Base-by-base conservation (phyloP, 2,113 vertebrate species). In the Lepidothrix coronata region DNA sequence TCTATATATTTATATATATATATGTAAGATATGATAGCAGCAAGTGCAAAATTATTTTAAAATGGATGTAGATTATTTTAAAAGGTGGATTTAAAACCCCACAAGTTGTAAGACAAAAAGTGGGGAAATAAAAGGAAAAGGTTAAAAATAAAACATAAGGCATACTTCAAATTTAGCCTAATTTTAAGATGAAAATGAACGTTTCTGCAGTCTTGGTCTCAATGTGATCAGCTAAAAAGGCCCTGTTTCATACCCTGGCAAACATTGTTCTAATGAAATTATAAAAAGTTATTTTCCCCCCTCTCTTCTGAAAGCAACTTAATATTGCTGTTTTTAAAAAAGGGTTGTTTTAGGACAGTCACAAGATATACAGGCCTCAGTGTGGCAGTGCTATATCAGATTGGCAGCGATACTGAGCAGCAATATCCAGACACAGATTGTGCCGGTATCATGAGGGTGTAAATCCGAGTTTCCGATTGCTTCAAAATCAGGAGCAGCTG, bases 361-460 rank as follows among this genome's bases (percentile, higher is more conserved):
- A 82, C 41, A 37, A 73, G 93, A 57, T 55, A 44, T 0, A 12
- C 24, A 72, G 35, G 48, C 82, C 66, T 74, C 59, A 90, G 76
- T 39, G 58, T 95, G 91, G 65, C 85, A 84, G 72, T 61, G 88
- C 88, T 95, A 6, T 61, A 86, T 86, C 85, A 81, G 79, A 52
- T 48, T 86, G 90, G 79, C 88, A 74, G 35, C 0, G 4, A 62
- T 33, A 17, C 44, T 1, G 59, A 75, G 71, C 9, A 1, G 72
- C 68, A 17, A 8, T 11, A 92, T 82, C 73, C 86, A 75, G 35
- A 41, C 35, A 14, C 0, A 2, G 79, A 89, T 39, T n/a, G 59
- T 61, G 59, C 58, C 0, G 6, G 18, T 74, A 51, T 80, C 2
- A 5, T 48, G 55, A 71, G 68, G 41, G 62, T 92, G 77, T 89